Percentiles rank a stretch among this genome's conserved stretches.
Conservation (phyloP, 2,888 invertebrate species). For the Latrodectus hesperus region DNA sequence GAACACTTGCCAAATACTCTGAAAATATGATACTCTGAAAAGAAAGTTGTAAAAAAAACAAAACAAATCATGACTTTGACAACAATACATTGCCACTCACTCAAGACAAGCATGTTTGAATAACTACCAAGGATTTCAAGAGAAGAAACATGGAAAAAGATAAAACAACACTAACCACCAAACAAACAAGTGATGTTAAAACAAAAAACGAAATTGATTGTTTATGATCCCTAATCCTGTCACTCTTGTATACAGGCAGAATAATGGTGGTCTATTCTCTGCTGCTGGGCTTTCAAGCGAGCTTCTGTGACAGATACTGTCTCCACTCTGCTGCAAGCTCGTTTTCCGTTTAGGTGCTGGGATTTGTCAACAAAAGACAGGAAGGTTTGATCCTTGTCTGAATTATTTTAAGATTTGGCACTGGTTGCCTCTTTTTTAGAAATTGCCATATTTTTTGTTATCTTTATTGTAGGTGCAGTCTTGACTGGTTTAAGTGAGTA, state of each 20-base stretch:
- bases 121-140: slow-evolving; percentile 2
- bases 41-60: neutral
- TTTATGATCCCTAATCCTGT: slow-evolving; percentile 46
- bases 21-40: neutral
- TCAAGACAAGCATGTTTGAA: slow-evolving; percentile 48
- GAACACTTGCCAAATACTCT: neutral
- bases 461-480: slow-evolving; percentile 12
- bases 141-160: slow-evolving; percentile 30
- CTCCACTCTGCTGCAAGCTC: slow-evolving; percentile 40
- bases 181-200: slow-evolving; percentile 23
- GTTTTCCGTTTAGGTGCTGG: slow-evolving; percentile 58
- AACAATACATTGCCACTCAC: slow-evolving; percentile 14
- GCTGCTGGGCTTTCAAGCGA: slow-evolving; percentile 34
- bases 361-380: slow-evolving; percentile 54
- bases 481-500: slow-evolving; percentile 9
- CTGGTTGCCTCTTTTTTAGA: slow-evolving; percentile 19
- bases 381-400: slow-evolving; percentile 68
- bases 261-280: slow-evolving; percentile 25
- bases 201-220: slow-evolving; percentile 11
- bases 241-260: slow-evolving; percentile 64
- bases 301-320: slow-evolving; percentile 39
- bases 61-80: slow-evolving; percentile 13
- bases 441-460: slow-evolving; percentile 14
- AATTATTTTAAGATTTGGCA: slow-evolving; percentile 58
- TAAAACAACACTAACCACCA: slow-evolving; percentile 36